A percentile compares a stretch with the other conserved stretches of the same genome.
These are phyloP conservation scores for Sinosuthora webbiana DNA, from an alignment of 2,113 vertebrate genomes.

Conservation along the genomic window DNA sequence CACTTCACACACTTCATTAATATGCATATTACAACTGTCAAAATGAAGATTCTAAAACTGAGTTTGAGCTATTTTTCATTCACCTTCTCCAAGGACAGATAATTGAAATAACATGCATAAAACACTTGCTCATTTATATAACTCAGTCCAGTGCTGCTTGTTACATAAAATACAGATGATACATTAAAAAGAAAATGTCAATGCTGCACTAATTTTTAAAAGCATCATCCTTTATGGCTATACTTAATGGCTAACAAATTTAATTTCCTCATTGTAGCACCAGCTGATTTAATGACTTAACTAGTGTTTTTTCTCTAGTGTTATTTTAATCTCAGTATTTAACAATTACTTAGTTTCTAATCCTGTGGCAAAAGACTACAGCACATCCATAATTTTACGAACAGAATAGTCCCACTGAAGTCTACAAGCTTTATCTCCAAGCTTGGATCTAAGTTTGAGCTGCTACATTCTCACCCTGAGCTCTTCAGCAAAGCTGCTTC, in stretches of 20 bases:
- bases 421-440: background rate
- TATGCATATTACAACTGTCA: background rate
- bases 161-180: conserved; percentile 23
- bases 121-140: background rate
- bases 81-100: conserved; percentile 38
- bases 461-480: background rate
- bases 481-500: background rate
- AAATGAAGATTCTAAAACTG: conserved; percentile 21
- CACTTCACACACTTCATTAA: background rate
- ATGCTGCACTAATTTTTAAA: background rate
- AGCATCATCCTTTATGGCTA: background rate
- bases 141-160: background rate
- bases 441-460: background rate
- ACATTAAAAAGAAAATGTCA: background rate
- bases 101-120: conserved; percentile 20
- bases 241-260: background rate
- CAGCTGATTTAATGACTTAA: background rate
- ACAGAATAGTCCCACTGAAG: background rate
- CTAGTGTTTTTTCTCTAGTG: background rate
- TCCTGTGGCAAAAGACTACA: background rate
- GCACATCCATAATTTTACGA: background rate
- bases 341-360: background rate
- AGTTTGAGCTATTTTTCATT: conserved; percentile 13
- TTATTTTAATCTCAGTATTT: background rate
- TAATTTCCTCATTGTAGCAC: background rate